Base-by-base conservation (phyloP, 2,113 vertebrate species). In the Daubentonia madagascariensis region DNA sequence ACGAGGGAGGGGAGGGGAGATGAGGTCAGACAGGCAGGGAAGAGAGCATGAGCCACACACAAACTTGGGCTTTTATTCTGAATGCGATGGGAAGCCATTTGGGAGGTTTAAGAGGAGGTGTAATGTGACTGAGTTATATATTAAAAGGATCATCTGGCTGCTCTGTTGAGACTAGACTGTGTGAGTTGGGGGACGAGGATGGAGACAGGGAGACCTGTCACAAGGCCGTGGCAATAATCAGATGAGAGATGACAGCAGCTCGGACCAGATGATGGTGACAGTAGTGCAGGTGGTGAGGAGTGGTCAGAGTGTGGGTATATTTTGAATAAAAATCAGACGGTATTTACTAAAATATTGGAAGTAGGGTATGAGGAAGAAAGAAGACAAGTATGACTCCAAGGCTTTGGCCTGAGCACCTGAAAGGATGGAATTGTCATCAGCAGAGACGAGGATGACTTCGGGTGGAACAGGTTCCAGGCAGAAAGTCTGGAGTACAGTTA, bases 11-110 rank as follows among this genome's bases (percentile, higher is more conserved):
- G 0, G 2, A 30, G 32, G 1, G 9, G 32, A 23, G 23, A 45
- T 2, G 25, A 52, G 45, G 67, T 45, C 11, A 4, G 91, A 68
- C 57, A 75, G 37, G 40, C 59, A 25, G 43, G 18, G 48, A 13
- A 0, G 30, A 59, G 43, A 68, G n/a, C 7, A 17, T 0, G 2
- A n/a, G 63, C 17, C 30, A 30, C 3, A 45, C 23, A n/a, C 1
- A 2, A 45, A 80, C 0, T 0, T 5, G 35, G 52, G 54, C 8
- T 45, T 93, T n/a, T 54, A 23, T 18, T n/a, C 18, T 23, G 80
- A 57, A 45, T 54, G 13, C n/a, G 59, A 50, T 3, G 45, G 43
- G 59, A 86, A 70, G 68, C 48, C 87, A 72, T 12, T 12, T 22
- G 40, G 63, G 57, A 67, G 43, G 23, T 45, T 86, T 61, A 79